Percentiles rank a stretch among this genome's conserved stretches.
These are phyloP conservation scores for Brachypalpus laphriformis DNA, from an alignment of 2,888 invertebrate species.

Conservation along the genomic window DNA sequence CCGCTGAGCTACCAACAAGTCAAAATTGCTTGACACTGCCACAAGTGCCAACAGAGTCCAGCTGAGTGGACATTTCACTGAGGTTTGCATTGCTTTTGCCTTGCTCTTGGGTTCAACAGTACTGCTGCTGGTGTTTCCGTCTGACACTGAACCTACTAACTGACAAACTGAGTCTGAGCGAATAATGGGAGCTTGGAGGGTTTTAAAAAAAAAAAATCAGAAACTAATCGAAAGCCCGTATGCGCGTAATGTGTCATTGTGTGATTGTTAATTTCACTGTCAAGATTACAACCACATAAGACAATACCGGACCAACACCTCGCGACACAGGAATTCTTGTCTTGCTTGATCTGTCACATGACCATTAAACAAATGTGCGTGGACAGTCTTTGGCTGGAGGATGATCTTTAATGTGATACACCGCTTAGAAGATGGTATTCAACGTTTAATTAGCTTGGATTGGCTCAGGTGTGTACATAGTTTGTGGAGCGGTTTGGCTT, in stretches of 20 bases:
- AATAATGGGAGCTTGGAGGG: conserved; percentile 21
- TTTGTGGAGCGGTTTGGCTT: not conserved
- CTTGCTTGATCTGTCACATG: conserved; percentile 8
- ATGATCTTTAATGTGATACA: not conserved
- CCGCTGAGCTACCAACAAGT: not conserved
- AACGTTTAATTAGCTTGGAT: not conserved
- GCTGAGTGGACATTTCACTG: not conserved
- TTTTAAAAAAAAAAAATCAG: conserved; percentile 7
- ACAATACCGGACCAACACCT: not conserved
- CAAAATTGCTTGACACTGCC: not conserved
- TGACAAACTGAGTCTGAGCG: conserved; percentile 21
- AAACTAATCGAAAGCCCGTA: not conserved
- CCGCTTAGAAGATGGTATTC: not conserved
- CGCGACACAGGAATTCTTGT: conserved; percentile 29
- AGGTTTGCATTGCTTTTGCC: conserved; percentile 31
- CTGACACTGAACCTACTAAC: conserved; percentile 25
- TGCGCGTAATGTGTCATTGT: conserved; percentile 4
- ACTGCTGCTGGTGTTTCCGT: conserved; percentile 16
- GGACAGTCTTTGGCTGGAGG: not conserved
- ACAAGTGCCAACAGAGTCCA: conserved; percentile 18
- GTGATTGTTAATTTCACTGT: conserved; percentile 46
- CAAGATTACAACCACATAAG: conserved; percentile 33
- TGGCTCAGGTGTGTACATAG: not conserved
- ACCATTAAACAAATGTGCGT: not conserved
- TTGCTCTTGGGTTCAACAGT: not conserved